These are phyloP conservation scores for Endotricha flammealis DNA, from an alignment of 2,888 invertebrate genomes.

Conservation along the genomic window DNA sequence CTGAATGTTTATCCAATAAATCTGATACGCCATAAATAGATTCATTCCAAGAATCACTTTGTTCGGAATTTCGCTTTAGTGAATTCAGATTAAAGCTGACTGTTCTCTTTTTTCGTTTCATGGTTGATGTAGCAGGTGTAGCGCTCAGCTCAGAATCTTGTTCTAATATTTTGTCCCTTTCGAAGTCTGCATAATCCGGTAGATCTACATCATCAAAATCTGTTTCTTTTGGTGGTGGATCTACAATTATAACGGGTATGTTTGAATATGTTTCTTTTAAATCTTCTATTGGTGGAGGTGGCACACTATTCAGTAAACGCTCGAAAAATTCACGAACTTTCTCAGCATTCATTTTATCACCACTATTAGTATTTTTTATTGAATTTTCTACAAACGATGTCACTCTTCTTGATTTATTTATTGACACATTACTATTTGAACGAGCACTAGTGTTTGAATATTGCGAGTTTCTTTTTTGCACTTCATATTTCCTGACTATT, in stretches of 20 bases:
- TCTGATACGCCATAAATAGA: constrained; percentile 60
- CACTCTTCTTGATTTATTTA: constrained; percentile 33
- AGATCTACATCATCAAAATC: constrained; percentile 44
- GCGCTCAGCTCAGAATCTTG: constrained; percentile 24
- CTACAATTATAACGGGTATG: constrained; percentile 23
- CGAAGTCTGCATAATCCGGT: constrained; percentile 55
- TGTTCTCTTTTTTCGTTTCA: constrained; percentile 43
- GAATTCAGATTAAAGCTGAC: constrained; percentile 43
- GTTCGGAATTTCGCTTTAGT: constrained; percentile 31
- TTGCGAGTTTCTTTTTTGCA: constrained; percentile 38
- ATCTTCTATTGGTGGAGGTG: constrained; percentile 55
- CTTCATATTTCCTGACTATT: constrained; percentile 41
- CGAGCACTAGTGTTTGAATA: constrained; percentile 32
- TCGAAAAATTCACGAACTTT: constrained; percentile 49
- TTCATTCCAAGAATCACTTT: constrained; percentile 54
- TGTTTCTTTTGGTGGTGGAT: constrained; percentile 21
- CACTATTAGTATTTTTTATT: constrained; percentile 11
- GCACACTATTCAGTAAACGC: constrained; percentile 48
- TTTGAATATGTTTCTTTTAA: constrained; percentile 18
- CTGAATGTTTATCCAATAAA: constrained; percentile 20
- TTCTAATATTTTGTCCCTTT: constrained; percentile 38
- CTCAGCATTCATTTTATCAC: constrained; percentile 34
- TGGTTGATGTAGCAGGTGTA: constrained; percentile 46
- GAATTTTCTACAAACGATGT: constrained; percentile 30
- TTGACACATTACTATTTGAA: constrained; percentile 31